A percentile compares a stretch with the other conserved stretches of the same genome.
Conservation (phyloP, 2,797 vertebrate species). For the Rhinogobio ventralis region DNA sequence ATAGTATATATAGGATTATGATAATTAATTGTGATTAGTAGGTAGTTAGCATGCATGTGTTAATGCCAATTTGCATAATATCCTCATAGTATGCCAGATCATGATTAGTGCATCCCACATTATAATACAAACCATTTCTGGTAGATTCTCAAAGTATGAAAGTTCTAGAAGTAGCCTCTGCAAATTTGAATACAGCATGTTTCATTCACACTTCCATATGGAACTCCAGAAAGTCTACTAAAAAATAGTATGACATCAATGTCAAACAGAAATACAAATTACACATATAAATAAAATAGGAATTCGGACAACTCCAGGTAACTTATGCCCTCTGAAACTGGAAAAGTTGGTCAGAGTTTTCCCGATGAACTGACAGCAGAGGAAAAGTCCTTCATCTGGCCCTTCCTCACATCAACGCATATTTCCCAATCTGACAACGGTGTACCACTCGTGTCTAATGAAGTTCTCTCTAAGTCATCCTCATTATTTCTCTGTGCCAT, state of each 20-base stretch:
- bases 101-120: not conserved
- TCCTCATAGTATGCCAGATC: not conserved
- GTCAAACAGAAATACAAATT: not conserved
- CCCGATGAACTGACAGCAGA: not conserved
- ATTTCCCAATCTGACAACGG: slow-evolving; percentile 66
- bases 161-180: not conserved
- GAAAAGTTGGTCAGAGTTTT: not conserved
- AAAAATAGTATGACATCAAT: not conserved
- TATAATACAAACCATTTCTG: not conserved
- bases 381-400: not conserved
- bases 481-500: slow-evolving; percentile 37
- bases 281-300: not conserved
- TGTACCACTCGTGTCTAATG: slow-evolving; percentile 58
- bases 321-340: not conserved
- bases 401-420: slow-evolving; percentile 11
- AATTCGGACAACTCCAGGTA: not conserved
- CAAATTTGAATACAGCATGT: not conserved
- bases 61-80: not conserved
- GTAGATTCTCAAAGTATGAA: not conserved
- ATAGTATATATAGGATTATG: no score
- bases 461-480: slow-evolving; percentile 58
- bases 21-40: not conserved
- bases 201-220: not conserved
- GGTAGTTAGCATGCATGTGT: no score
- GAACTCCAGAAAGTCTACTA: not conserved